These are phyloP conservation scores for Pyxicephalus adspersus DNA, from an alignment of 2,113 vertebrate species.

Conservation along the genomic window DNA sequence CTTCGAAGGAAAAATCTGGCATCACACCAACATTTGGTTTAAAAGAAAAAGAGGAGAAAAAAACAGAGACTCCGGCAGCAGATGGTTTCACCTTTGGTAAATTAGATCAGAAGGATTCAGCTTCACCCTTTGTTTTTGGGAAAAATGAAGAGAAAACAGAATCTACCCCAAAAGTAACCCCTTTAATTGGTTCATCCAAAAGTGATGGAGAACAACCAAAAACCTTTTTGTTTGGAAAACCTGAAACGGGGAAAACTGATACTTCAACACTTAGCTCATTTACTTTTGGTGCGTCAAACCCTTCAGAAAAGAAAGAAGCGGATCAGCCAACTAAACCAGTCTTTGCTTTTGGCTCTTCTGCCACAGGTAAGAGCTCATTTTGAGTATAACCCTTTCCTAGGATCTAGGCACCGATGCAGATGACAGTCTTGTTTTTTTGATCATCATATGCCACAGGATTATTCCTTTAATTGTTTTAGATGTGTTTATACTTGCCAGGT, in stretches of 20 bases:
- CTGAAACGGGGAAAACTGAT: constrained; percentile 81
- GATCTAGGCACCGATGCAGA: not conserved
- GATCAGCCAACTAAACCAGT: constrained; percentile 76
- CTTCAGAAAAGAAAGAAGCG: constrained; percentile 75
- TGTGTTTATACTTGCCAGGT: too few species aligned
- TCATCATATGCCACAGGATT: too few species aligned
- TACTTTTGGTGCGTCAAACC: constrained; percentile 79
- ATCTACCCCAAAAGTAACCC: constrained; percentile 62
- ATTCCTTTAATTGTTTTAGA: too few species aligned
- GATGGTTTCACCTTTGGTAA: constrained; percentile 74
- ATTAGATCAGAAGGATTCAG: constrained; percentile 68
- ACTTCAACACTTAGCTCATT: constrained; percentile 70
- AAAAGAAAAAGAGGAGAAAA: constrained; percentile 24
- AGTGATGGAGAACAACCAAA: constrained; percentile 74
- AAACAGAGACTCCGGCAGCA: constrained; percentile 57
- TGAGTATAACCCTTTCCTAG: not conserved
- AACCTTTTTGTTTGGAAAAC: constrained; percentile 81
- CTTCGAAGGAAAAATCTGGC: constrained; percentile 70
- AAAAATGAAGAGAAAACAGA: constrained; percentile 87
- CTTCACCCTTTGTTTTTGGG: constrained; percentile 74
- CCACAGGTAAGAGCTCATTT: constrained; percentile 57
- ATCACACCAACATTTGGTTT: constrained; percentile 26
- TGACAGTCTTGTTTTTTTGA: too few species aligned
- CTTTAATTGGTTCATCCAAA: constrained; percentile 83
- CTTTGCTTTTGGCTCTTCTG: constrained; percentile 81